A percentile compares a stretch with the other conserved stretches of the same genome.
phyloP scores from a whole-genome alignment of 2,797 vertebrate genomes.

The Paedocypris micromegethes region DNA sequence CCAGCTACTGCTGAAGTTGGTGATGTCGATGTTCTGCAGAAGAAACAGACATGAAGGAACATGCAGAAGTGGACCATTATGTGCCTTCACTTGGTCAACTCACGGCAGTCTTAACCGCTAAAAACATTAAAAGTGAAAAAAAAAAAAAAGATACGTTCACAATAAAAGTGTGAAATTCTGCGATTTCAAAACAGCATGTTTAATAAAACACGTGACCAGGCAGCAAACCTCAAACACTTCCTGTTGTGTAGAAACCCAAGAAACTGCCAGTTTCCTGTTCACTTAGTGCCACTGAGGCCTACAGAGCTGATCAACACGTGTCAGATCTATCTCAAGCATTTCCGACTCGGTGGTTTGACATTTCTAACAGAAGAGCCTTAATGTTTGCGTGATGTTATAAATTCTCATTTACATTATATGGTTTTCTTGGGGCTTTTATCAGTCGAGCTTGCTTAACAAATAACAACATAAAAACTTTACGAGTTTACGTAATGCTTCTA shows the following conservation, averaged over 20 bases:
- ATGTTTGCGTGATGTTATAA: no score
- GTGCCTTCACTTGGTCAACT: no score
- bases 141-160: not conserved
- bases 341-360: not conserved
- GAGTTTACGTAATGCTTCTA: no score
- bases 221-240: not conserved
- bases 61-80: not conserved
- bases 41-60: not conserved
- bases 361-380: not conserved
- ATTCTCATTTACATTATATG: no score
- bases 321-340: not conserved
- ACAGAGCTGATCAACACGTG: not conserved
- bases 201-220: not conserved
- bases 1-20: constrained; percentile 99
- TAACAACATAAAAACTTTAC: no score
- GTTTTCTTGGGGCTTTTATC: no score
- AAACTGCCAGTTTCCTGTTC: constrained; percentile 3
- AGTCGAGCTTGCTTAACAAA: no score
- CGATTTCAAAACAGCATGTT: not conserved
- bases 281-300: not conserved
- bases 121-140: not conserved
- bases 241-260: constrained; percentile 3
- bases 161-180: not conserved
- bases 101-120: no score
- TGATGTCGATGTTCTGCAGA: constrained; percentile 92